Conservation (phyloP, 2,888 invertebrate species). For the Apeira syringaria region DNA sequence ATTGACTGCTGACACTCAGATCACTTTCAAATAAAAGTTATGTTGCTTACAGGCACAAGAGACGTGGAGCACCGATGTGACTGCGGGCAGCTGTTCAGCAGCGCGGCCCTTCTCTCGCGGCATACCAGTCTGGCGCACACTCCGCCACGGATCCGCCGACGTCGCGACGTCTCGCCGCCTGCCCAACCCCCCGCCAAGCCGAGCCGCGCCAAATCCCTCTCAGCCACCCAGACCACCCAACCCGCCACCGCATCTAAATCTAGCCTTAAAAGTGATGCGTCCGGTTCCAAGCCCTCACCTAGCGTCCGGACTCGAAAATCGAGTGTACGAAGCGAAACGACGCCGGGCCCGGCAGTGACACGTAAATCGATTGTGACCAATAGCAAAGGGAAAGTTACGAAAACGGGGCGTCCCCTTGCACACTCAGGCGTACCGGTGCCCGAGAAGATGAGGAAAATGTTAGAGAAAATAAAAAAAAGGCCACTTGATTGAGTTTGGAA, state of each 20-base stretch:
- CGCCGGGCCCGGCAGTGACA: constrained; percentile 19
- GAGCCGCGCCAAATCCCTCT: not conserved
- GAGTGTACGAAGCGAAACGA: constrained; percentile 8
- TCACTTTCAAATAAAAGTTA: too few relatives aligned
- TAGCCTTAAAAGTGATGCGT: constrained; percentile 34
- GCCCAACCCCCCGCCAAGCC: constrained; percentile 22
- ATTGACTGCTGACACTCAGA: too few relatives aligned
- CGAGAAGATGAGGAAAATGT: constrained; percentile 61
- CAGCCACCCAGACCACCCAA: not conserved
- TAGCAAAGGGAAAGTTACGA: constrained; percentile 18
- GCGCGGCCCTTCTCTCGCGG: constrained; percentile 66
- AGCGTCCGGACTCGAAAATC: constrained; percentile 16
- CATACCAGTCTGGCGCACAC: constrained; percentile 77
- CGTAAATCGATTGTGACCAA: constrained; percentile 18
- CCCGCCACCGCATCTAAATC: constrained; percentile 36
- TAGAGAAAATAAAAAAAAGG: constrained; percentile 37
- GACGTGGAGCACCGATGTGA: constrained; percentile 77
- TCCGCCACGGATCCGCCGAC: constrained; percentile 72
- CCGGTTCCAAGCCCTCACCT: constrained; percentile 26
- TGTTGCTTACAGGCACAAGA: not conserved
- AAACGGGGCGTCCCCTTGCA: constrained; percentile 42
- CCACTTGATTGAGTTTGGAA: constrained; percentile 11
- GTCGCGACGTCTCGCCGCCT: constrained; percentile 60
- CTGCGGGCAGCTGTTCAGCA: constrained; percentile 74
- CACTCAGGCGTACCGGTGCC: constrained; percentile 69